A percentile compares a stretch with the other conserved stretches of the same genome.
These are phyloP conservation scores for Triplophysa bombifrons DNA, from an alignment of 2,797 vertebrate species.

Conservation along the genomic window DNA sequence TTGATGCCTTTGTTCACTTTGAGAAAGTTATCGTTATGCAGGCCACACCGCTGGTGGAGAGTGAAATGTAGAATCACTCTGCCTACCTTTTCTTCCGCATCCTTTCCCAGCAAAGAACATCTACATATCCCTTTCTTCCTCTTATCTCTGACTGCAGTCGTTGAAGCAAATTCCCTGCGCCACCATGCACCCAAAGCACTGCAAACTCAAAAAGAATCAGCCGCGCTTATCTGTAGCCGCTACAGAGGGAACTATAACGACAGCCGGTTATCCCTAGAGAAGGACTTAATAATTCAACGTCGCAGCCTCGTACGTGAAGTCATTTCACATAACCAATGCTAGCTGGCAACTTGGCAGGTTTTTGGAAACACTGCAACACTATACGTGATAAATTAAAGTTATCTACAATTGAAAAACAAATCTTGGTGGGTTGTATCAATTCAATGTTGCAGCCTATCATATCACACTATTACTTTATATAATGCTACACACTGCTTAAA, in stretches of 20 bases:
- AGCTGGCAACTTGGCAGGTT: neutral
- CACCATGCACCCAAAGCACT: slow-evolving; percentile 65
- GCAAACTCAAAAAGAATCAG: slow-evolving; percentile 74
- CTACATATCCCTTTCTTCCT: slow-evolving; percentile 74
- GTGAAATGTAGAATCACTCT: slow-evolving; percentile 63
- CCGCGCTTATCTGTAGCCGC: slow-evolving; percentile 73
- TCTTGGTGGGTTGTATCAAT: neutral
- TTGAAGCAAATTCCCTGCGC: slow-evolving; percentile 69
- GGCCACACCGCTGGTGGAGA: slow-evolving; percentile 70
- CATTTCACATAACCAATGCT: slow-evolving; percentile 74
- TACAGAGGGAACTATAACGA: slow-evolving; percentile 75
- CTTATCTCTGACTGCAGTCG: slow-evolving; percentile 72
- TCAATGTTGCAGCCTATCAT: neutral
- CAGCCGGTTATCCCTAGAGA: slow-evolving; percentile 75
- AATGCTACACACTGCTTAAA: too few relatives aligned
- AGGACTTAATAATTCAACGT: slow-evolving; percentile 80
- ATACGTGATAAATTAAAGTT: neutral
- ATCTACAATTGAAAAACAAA: neutral
- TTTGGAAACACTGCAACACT: neutral
- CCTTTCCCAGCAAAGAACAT: slow-evolving; percentile 76
- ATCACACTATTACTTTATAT: neutral
- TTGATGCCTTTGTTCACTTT: slow-evolving; percentile 81
- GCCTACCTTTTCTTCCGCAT: slow-evolving; percentile 71
- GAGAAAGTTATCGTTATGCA: slow-evolving; percentile 78
- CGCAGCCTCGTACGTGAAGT: slow-evolving; percentile 77